Percentiles rank a stretch among this genome's conserved stretches.
Conservation (phyloP, 2,888 invertebrate genomes). For the Agrochola circellaris region DNA sequence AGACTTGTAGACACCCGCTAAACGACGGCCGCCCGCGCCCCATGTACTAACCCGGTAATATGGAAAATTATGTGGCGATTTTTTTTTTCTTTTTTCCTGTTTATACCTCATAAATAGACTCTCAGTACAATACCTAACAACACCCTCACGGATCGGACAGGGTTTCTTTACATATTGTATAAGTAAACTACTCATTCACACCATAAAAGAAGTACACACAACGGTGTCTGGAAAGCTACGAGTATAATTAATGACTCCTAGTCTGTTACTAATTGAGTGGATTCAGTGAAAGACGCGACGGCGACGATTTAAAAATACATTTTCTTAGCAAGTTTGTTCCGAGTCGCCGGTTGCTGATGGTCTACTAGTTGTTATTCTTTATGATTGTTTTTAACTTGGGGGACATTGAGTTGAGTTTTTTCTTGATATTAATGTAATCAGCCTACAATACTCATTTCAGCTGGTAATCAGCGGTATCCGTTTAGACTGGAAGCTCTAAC, state of each 20-base stretch:
- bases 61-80: too few species aligned
- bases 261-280: slow-evolving; percentile 83
- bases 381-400: slow-evolving; percentile 38
- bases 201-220: slow-evolving; percentile 42
- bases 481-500: neutral
- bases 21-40: too few species aligned
- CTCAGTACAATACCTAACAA: too few species aligned
- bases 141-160: too few species aligned
- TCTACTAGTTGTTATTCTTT: slow-evolving; percentile 53
- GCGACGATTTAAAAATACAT: slow-evolving; percentile 87
- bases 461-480: neutral
- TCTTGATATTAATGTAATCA: neutral
- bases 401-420: slow-evolving; percentile 11
- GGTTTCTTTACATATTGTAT: too few species aligned
- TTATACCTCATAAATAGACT: too few species aligned
- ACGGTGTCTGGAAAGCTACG: slow-evolving; percentile 47
- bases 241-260: slow-evolving; percentile 78
- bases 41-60: too few species aligned
- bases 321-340: slow-evolving; percentile 81
- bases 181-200: slow-evolving; percentile 34
- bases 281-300: slow-evolving; percentile 82
- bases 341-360: slow-evolving; percentile 71
- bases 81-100: too few species aligned
- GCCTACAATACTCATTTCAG: neutral
- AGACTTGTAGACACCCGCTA: too few species aligned